A percentile compares a stretch with the other conserved stretches of the same genome.
These are phyloP conservation scores for Trypoxylus dichotomus DNA, from an alignment of 1,140 invertebrate species.

Conservation along the genomic window DNA sequence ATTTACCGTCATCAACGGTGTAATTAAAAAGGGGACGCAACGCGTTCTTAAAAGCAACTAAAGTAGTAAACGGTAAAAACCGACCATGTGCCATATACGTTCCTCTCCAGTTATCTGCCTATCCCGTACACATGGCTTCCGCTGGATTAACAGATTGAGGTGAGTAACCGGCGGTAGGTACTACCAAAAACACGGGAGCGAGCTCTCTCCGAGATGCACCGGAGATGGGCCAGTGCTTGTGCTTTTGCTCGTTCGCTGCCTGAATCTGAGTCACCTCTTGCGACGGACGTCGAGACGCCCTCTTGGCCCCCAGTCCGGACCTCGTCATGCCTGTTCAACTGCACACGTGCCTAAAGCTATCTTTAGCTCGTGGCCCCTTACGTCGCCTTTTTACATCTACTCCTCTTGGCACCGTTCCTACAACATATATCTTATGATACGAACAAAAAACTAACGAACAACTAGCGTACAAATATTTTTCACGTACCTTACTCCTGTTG, in stretches of 20 bases:
- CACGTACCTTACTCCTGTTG: background rate
- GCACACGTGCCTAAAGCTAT: constrained; percentile 48
- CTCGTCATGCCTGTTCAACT: constrained; percentile 35
- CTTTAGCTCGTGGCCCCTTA: constrained; percentile 48
- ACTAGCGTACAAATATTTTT: constrained; percentile 19
- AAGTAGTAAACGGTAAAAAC: background rate
- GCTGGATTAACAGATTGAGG: constrained; percentile 31
- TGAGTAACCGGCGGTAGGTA: constrained; percentile 36
- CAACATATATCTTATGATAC: constrained; percentile 3
- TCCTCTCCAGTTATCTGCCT: constrained; percentile 27
- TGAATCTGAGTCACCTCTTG: constrained; percentile 38
- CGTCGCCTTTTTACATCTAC: constrained; percentile 41
- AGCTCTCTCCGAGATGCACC: background rate
- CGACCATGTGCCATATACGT: background rate
- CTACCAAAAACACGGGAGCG: background rate
- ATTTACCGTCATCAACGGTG: too few relatives aligned
- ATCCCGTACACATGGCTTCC: constrained; percentile 31
- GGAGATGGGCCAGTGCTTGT: background rate
- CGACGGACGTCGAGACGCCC: constrained; percentile 39
- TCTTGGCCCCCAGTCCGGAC: constrained; percentile 38
- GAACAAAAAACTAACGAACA: constrained; percentile 2
- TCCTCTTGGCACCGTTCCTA: constrained; percentile 32
- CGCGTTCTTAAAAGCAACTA: too few relatives aligned
- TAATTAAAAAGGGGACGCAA: background rate
- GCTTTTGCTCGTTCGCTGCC: background rate